These are phyloP conservation scores for Rana temporaria DNA, from an alignment of 2,113 vertebrate species.

Conservation along the genomic window DNA sequence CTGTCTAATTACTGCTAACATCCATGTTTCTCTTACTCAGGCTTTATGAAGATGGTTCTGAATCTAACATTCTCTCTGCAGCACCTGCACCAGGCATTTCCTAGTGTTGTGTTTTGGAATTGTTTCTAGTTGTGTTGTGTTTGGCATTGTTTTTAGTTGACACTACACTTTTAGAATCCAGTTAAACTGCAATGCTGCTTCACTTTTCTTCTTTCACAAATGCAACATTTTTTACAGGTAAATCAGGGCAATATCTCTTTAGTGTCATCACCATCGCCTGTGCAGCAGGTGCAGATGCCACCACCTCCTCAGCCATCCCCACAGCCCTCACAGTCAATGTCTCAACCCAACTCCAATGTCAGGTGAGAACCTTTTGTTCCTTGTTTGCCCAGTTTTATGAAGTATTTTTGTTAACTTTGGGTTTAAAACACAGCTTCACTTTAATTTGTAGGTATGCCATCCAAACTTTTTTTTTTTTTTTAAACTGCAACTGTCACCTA, in stretches of 20 bases:
- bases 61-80: conserved; percentile 25
- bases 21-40: conserved; percentile 9
- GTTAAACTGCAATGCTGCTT: no score
- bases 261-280: conserved; percentile 93
- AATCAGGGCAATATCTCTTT: conserved; percentile 80
- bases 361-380: conserved; percentile 72
- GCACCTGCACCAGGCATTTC: not conserved
- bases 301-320: conserved; percentile 89
- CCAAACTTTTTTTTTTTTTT: no score
- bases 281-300: conserved; percentile 90
- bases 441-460: no score
- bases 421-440: no score
- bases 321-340: conserved; percentile 84
- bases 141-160: no score
- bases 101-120: no score
- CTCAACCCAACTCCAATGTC: conserved; percentile 92
- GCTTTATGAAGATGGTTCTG: not conserved
- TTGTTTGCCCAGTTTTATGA: no score
- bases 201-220: not conserved
- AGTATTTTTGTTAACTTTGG: no score
- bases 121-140: no score
- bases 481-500: no score
- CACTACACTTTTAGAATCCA: no score
- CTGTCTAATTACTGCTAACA: not conserved
- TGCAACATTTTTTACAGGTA: conserved; percentile 70